Evolutionary conservation across 2,888 invertebrate species (phyloP).

Genomic region (Stenurella melanura): DNA sequence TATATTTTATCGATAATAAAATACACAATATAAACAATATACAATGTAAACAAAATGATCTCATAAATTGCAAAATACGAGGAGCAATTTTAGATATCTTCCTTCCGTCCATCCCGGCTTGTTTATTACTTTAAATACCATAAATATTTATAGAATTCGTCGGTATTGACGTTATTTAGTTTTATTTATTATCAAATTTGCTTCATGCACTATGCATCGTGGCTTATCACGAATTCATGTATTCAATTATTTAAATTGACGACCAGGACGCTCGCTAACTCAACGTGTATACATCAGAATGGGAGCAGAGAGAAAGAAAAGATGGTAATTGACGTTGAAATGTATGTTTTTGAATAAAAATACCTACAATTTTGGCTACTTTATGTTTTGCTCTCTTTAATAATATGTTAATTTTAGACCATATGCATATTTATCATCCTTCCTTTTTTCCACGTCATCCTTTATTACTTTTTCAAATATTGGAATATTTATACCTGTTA

Average conservation of each 20-base stretch:
- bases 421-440: constrained; percentile 57
- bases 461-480: constrained; percentile 33
- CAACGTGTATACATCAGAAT: constrained; percentile 47
- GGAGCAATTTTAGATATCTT: constrained; percentile 58
- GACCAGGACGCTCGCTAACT: constrained; percentile 65
- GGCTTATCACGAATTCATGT: constrained; percentile 74
- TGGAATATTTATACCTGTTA: constrained; percentile 10
- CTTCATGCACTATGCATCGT: constrained; percentile 73
- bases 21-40: constrained; percentile 57
- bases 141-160: constrained; percentile 71
- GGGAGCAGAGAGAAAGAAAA: constrained; percentile 64
- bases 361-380: constrained; percentile 62
- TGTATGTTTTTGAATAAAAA: constrained; percentile 64
- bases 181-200: constrained; percentile 74
- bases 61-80: constrained; percentile 60
- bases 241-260: constrained; percentile 74
- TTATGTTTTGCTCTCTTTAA: constrained; percentile 60
- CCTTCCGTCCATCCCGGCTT: constrained; percentile 57
- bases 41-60: constrained; percentile 60
- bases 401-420: constrained; percentile 58
- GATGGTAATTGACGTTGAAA: constrained; percentile 69
- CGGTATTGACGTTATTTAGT: constrained; percentile 72
- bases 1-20: constrained; percentile 61
- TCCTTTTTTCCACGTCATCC: constrained; percentile 26
- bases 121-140: constrained; percentile 69